phyloP scores from a whole-genome alignment of 2,113 vertebrate genomes.

The Chinchilla lanigera region DNA sequence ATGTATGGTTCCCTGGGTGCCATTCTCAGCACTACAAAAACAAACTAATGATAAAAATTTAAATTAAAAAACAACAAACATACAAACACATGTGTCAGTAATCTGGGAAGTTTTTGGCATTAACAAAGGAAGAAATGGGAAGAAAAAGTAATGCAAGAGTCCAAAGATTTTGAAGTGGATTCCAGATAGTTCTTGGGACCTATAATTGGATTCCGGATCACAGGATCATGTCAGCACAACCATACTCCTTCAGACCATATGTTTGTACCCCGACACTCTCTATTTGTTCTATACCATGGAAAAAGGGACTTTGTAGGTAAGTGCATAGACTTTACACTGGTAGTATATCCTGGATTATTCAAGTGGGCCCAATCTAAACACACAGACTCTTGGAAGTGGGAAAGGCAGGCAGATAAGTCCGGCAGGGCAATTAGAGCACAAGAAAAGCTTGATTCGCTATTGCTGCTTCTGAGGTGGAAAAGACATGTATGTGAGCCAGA shows the following conservation, averaged over 20 bases:
- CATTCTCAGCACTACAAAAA: not conserved
- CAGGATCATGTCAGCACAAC: not conserved
- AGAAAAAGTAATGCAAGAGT: not conserved
- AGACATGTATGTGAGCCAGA: not conserved
- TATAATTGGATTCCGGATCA: not conserved
- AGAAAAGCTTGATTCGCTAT: not conserved
- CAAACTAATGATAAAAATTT: not conserved
- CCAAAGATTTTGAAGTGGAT: not conserved
- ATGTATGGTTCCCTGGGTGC: not conserved
- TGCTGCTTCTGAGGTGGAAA: not conserved
- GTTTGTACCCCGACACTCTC: rapidly evolving
- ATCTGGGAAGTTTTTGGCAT: not conserved
- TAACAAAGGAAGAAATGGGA: not conserved
- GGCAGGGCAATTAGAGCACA: not conserved
- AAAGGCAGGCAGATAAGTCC: not conserved
- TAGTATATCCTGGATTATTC: not conserved
- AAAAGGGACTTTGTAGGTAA: not conserved
- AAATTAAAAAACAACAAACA: not conserved
- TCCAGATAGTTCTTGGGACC: not conserved
- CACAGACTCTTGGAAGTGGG: not conserved
- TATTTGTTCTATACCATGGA: not conserved
- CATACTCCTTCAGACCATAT: not conserved
- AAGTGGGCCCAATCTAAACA: not conserved
- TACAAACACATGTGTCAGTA: no score
- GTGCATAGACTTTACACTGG: no score